phyloP scores from a whole-genome alignment of 1,140 invertebrate genomes.

The Diabrotica undecimpunctata region DNA sequence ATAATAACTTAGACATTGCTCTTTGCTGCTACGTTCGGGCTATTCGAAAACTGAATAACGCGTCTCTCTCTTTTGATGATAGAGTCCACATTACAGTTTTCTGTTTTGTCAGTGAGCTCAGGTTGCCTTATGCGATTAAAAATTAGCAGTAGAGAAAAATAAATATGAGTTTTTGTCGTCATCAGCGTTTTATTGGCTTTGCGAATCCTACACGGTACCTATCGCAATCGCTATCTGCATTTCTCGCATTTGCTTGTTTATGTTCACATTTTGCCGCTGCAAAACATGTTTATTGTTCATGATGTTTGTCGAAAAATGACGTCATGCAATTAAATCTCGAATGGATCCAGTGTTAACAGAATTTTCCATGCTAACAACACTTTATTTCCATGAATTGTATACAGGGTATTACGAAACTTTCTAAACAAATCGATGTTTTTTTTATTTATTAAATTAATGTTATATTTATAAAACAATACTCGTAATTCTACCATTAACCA shows the following conservation, averaged over 20 bases:
- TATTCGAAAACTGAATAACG: constrained; percentile 32
- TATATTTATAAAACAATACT: no score
- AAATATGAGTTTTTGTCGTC: constrained; percentile 6
- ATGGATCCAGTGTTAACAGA: background rate
- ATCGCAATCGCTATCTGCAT: background rate
- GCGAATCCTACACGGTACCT: background rate
- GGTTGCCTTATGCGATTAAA: constrained; percentile 13
- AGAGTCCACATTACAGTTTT: constrained; percentile 21
- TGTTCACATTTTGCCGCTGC: background rate
- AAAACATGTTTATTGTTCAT: constrained; percentile 17
- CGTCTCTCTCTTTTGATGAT: constrained; percentile 27
- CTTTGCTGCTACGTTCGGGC: constrained; percentile 33
- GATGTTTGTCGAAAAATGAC: constrained; percentile 8
- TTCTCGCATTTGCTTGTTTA: background rate
- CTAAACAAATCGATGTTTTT: no score
- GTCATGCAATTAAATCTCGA: background rate
- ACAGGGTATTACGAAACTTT: no score
- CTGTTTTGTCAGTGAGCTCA: constrained; percentile 15
- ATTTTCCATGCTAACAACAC: background rate
- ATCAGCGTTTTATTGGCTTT: constrained; percentile 7
- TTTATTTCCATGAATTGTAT: background rate
- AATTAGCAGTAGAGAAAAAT: constrained; percentile 8
- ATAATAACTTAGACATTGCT: constrained; percentile 50
- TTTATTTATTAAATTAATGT: no score
- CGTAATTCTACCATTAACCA: no score